Evolutionary conservation across 2,797 vertebrate species (phyloP).

Genomic region (Tapirus indicus): DNA sequence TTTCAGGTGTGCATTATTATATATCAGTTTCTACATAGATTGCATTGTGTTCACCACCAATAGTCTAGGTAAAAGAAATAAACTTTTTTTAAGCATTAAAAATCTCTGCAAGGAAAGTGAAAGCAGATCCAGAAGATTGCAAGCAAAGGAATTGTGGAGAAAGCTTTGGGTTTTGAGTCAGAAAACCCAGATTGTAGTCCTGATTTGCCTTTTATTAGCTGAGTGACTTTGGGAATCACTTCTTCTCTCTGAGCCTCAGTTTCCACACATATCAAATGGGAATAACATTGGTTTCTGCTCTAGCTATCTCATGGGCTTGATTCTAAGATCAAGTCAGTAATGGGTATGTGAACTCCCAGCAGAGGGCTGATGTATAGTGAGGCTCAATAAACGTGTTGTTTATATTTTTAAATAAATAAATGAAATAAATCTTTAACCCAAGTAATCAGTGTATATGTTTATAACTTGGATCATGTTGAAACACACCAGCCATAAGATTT

Average conservation of each 20-base stretch:
- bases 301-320: background rate
- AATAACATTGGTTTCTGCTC: background rate
- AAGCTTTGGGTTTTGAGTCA: background rate
- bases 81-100: background rate
- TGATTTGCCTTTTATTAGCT: conserved; percentile 13
- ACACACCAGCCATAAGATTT: background rate
- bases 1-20: no score
- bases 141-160: background rate
- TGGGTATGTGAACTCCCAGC: background rate
- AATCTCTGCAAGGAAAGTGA: background rate
- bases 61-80: background rate
- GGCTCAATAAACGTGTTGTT: background rate
- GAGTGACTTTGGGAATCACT: background rate
- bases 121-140: background rate
- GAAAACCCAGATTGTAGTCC: background rate
- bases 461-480: background rate
- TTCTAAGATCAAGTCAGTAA: background rate
- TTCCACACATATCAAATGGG: background rate
- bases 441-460: background rate
- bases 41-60: no score
- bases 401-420: background rate
- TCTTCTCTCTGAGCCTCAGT: background rate
- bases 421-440: conserved; percentile 52
- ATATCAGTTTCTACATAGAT: no score
- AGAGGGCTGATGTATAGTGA: background rate